Evolutionary conservation across 2,113 vertebrate species (phyloP), one percentile per base, ranked within the genome.

Genomic region (Barbus barbus): DNA sequence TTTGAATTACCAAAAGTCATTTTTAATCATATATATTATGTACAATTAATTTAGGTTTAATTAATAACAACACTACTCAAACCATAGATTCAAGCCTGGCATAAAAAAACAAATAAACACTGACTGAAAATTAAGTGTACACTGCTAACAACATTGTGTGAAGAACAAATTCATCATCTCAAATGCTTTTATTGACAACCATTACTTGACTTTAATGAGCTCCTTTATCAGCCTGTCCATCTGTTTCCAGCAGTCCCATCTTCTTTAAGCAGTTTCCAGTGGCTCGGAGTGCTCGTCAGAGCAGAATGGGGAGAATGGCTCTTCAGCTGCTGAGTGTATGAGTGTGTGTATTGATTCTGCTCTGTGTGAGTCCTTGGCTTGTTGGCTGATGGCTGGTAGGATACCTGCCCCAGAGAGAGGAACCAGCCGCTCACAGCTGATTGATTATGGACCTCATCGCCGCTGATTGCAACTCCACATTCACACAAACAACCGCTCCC

Each of bases 321-420:
- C 14, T 75, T 48, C 75, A 83, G 41, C 75, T 78, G 80, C 41
- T 77, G 44, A 72, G 38, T 69, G 80, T 78, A 56, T 82, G 36
- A 79, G 56, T 81, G 46, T 82, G 77, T 41, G 31, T 82, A 88
- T 87, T 78, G 86, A 90, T 88, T 87, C 81, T 26, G 72, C 82
- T 51, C 84, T 77, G 78, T 81, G 31, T 81, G 81, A 72, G 74
- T 76, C 46, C 77, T 41, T 63, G 82, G 73, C 24, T 83, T 84
- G 86, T 85, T 83, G 86, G 84, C 83, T 75, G 84, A 78, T 83
- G 82, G 83, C 65, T 83, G 65, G 82, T 79, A 72, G 82, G 75
- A 73, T 85, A 65, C 74, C 85, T 60, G 67, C 67, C 73, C 82
- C 51, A 53, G 46, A 79, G 84, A 71, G 85, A 61, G 58, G 48